phyloP scores from a whole-genome alignment of 2,113 vertebrate species.

The Percina caprodes region DNA sequence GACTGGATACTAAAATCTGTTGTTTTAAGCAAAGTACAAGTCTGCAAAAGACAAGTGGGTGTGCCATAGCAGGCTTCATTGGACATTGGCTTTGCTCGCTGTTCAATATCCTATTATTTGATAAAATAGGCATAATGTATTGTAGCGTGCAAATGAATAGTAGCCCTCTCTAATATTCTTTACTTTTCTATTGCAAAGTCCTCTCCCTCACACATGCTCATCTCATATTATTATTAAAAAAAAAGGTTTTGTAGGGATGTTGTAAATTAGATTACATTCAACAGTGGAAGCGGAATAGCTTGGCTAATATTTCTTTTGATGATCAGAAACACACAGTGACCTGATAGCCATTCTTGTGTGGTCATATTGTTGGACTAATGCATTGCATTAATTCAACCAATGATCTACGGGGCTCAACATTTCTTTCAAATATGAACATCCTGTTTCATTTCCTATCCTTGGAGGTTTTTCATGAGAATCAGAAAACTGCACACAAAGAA shows the following conservation, averaged over 20 bases:
- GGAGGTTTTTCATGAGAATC: slow-evolving; percentile 26
- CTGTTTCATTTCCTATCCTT: slow-evolving; percentile 43
- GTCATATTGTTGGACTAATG: slow-evolving; percentile 49
- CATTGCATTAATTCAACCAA: slow-evolving; percentile 55
- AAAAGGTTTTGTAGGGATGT: slow-evolving; percentile 77
- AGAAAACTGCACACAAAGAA: background rate
- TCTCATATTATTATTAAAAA: slow-evolving; percentile 56
- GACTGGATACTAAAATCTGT: background rate
- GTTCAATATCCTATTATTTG: slow-evolving; percentile 34
- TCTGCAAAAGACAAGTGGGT: slow-evolving; percentile 28
- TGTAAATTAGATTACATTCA: slow-evolving; percentile 83
- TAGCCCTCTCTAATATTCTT: slow-evolving; percentile 58
- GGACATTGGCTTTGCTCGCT: slow-evolving; percentile 27
- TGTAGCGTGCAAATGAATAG: slow-evolving; percentile 52
- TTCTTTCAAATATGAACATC: slow-evolving; percentile 36
- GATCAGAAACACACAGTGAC: slow-evolving; percentile 81
- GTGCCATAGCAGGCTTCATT: slow-evolving; percentile 22
- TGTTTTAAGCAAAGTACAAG: background rate
- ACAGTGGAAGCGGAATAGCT: slow-evolving; percentile 70
- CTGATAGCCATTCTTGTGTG: slow-evolving; percentile 80
- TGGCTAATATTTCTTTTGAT: slow-evolving; percentile 84
- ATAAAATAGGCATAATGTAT: slow-evolving; percentile 42
- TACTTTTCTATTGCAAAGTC: slow-evolving; percentile 39
- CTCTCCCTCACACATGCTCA: slow-evolving; percentile 42
- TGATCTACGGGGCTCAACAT: slow-evolving; percentile 42